phyloP scores from a whole-genome alignment of 2,113 vertebrate species.

The Narcine bancroftii region DNA sequence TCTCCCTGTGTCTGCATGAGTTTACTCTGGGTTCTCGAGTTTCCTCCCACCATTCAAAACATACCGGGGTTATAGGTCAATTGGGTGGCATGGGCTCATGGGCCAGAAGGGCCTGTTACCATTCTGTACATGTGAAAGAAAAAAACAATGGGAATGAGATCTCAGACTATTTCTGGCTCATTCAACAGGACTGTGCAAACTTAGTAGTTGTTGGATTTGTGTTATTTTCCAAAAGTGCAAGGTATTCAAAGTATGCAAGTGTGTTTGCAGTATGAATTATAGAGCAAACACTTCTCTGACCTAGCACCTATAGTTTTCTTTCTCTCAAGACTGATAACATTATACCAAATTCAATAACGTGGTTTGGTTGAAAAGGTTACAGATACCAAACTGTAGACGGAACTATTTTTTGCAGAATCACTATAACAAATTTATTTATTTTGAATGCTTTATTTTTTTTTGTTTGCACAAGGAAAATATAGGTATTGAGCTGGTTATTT shows the following conservation, averaged over 20 bases:
- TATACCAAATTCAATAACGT: background rate
- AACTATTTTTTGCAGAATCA: background rate
- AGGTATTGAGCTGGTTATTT: background rate
- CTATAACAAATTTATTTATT: background rate
- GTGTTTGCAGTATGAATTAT: background rate
- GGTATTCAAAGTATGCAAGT: background rate
- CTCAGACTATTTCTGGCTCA: background rate
- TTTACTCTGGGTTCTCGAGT: no score
- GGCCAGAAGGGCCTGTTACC: no score
- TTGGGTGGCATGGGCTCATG: no score
- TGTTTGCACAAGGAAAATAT: background rate
- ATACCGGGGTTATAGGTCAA: no score
- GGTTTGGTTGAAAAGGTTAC: constrained; percentile 1
- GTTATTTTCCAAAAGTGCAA: background rate
- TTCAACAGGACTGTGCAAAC: background rate
- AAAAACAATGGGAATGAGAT: background rate
- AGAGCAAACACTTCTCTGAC: background rate
- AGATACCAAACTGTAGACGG: background rate
- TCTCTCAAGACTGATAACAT: background rate
- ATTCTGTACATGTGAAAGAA: no score
- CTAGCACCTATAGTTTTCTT: background rate
- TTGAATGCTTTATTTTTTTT: background rate
- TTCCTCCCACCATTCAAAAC: no score
- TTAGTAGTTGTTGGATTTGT: background rate
- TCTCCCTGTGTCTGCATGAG: no score